Base-by-base conservation (phyloP, 2,888 invertebrate species). In the Drosophila affinis region DNA sequence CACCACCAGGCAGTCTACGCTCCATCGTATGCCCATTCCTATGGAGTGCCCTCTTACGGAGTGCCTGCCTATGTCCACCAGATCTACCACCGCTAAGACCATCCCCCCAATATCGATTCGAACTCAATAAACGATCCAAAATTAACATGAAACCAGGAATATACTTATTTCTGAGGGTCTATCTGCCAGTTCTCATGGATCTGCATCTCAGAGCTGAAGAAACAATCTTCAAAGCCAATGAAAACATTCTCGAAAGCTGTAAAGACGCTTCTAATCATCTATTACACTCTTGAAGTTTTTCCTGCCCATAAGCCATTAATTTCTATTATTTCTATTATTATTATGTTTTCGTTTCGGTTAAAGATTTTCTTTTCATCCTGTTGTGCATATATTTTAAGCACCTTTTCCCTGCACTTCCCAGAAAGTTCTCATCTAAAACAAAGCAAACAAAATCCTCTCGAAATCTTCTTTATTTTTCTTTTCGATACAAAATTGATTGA, bases 51-150 rank as follows among this genome's bases (percentile, higher is more conserved):
- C 14, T 17, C 24, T 45, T 70, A 71, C 12, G 72, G 63, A n/a
- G 54, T 62, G 17, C 24, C 71, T 27, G 12, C 24, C 39, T 70
- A 72, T 9, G 73, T 56, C 7, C 63, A 72, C 47, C 72, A 62
- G 12, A 32, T 64, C 64, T 71, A 72, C 53, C 68, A 68, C 10
- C 57, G 73, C 44, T 58, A 55, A 7, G 29, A 14, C 4, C 9
- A 18, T 3, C 3, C 1, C 0, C 0, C 17, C 3, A 9, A 34
- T 5, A 9, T 3, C 12, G 46, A 34, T 1, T 9, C 3, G 10
- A 32, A 57, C n/a, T 21, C 4, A 63, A 63, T 52, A 63, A 63
- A 63, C 12, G 18, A n/a, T 3, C 10, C 17, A 44, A 3, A 51
- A 32, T 17, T 21, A 45, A 46, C 24, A 10, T 6, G 0, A 39